Percentiles rank a stretch among this genome's conserved stretches.
These are phyloP conservation scores for Mirounga angustirostris DNA, from an alignment of 2,113 vertebrate species.

Conservation along the genomic window DNA sequence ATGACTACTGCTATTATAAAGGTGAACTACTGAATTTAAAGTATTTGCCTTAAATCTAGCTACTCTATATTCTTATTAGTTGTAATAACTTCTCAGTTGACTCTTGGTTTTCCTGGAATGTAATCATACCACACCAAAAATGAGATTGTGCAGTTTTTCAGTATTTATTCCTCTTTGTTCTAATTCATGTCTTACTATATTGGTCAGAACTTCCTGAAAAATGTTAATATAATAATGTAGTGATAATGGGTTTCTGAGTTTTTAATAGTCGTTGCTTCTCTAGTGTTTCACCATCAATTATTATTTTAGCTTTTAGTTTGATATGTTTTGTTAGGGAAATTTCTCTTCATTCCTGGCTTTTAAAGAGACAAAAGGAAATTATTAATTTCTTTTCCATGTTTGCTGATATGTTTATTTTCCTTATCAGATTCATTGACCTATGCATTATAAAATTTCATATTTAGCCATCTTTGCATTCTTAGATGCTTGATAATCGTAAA, in stretches of 20 bases:
- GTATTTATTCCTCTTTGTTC: neutral
- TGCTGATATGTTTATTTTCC: neutral
- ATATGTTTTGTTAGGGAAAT: neutral
- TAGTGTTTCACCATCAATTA: neutral
- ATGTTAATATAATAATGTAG: neutral
- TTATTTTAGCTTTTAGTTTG: constrained; percentile 16
- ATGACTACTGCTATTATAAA: constrained; percentile 50
- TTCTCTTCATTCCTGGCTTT: constrained; percentile 7
- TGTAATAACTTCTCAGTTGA: constrained; percentile 54
- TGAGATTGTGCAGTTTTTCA: neutral
- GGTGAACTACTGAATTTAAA: constrained; percentile 21
- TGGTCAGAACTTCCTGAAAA: constrained; percentile 11
- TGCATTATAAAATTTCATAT: neutral
- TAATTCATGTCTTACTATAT: constrained; percentile 9
- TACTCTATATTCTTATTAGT: constrained; percentile 10
- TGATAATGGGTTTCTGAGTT: neutral
- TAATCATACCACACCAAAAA: neutral
- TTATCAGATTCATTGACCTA: neutral
- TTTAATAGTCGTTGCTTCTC: neutral
- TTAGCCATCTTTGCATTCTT: constrained; percentile 6
- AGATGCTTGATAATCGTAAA: constrained; percentile 7
- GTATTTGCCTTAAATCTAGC: constrained; percentile 5
- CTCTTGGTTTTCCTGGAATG: constrained; percentile 10
- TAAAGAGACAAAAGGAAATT: neutral
- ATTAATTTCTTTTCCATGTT: neutral